Conservation (phyloP, 2,888 invertebrate genomes). For the Hemicrepidius hirtus region DNA sequence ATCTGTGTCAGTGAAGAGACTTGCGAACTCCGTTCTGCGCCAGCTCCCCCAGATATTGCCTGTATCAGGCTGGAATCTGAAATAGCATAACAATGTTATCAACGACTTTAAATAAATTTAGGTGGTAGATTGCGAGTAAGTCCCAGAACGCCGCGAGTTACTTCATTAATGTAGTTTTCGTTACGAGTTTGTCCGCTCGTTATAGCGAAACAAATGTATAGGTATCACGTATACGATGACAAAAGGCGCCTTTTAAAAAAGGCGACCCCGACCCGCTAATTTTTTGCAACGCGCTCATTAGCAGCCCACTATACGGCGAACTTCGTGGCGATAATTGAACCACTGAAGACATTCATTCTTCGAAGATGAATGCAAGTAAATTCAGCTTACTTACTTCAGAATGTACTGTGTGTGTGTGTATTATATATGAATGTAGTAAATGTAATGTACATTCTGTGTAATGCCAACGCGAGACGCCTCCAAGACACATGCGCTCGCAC, state of each 20-base stretch:
- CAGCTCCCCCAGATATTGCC: constrained; percentile 48
- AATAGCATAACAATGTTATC: constrained; percentile 52
- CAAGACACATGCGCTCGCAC: constrained; percentile 58
- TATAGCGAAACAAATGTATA: constrained; percentile 35
- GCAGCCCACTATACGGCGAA: constrained; percentile 30
- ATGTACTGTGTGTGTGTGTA: constrained; percentile 39
- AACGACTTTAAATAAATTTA: constrained; percentile 47
- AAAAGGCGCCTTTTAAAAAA: constrained; percentile 15
- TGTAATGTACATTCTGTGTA: constrained; percentile 59
- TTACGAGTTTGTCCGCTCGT: constrained; percentile 27
- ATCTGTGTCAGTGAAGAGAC: constrained; percentile 66
- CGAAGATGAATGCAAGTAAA: constrained; percentile 38
- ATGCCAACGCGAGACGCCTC: constrained; percentile 49
- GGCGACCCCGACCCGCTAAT: constrained; percentile 30
- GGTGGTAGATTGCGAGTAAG: constrained; percentile 39
- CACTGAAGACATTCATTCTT: constrained; percentile 31
- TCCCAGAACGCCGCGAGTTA: constrained; percentile 29
- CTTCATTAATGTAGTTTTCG: constrained; percentile 38
- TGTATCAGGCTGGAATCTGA: constrained; percentile 51
- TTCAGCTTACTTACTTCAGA: constrained; percentile 31
- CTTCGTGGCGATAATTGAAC: constrained; percentile 40
- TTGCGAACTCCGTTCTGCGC: constrained; percentile 50
- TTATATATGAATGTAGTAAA: constrained; percentile 56
- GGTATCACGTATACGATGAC: constrained; percentile 25
- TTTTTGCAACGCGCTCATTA: constrained; percentile 43